phyloP scores from a whole-genome alignment of 2,113 vertebrate genomes.

The Rhegmatorhina hoffmannsi region DNA sequence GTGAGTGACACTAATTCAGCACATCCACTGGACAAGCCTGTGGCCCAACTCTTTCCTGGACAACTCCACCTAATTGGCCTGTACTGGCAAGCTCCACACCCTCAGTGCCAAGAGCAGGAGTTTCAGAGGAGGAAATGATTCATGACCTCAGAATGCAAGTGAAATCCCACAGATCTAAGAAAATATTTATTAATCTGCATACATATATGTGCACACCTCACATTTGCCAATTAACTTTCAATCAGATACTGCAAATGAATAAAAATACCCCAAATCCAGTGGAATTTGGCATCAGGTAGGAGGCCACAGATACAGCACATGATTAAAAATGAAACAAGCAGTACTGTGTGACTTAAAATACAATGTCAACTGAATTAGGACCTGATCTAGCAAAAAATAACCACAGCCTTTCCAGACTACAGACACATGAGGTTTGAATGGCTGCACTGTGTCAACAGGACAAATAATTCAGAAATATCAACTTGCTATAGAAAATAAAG shows the following conservation, averaged over 20 bases:
- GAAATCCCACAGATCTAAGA: slow-evolving; percentile 31
- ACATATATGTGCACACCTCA: background rate
- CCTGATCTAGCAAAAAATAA: background rate
- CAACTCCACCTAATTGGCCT: background rate
- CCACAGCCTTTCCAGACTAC: background rate
- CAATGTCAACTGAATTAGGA: background rate
- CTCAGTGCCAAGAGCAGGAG: background rate
- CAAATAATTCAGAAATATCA: background rate
- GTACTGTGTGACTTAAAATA: background rate
- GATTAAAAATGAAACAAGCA: background rate
- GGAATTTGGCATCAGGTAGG: background rate
- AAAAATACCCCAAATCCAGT: background rate
- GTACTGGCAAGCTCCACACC: background rate
- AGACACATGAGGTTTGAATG: background rate
- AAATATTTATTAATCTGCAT: slow-evolving; percentile 5
- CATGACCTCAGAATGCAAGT: slow-evolving; percentile 10
- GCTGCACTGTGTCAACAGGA: background rate
- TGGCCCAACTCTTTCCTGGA: background rate
- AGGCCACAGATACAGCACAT: background rate
- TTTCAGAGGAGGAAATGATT: slow-evolving; percentile 48
- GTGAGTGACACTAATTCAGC: background rate
- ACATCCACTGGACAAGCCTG: background rate
- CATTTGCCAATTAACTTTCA: background rate
- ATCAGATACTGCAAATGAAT: background rate
- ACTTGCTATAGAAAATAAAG: background rate